phyloP scores from a whole-genome alignment of 2,797 vertebrate species.

The Cossypha dichroa region DNA sequence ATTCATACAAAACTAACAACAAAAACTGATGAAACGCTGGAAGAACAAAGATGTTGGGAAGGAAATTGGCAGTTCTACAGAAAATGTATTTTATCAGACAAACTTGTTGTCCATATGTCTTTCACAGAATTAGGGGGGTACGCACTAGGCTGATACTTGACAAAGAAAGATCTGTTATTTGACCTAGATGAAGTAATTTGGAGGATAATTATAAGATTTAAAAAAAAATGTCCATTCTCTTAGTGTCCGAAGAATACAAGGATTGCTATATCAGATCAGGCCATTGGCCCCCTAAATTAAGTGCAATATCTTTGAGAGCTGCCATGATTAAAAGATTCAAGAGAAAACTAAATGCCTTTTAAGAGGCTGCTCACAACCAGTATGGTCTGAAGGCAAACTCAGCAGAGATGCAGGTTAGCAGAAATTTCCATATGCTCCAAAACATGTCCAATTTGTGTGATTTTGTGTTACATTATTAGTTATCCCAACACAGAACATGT shows the following conservation, averaged over 20 bases:
- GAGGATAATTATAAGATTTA: background rate
- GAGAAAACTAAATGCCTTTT: background rate
- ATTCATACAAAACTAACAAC: background rate
- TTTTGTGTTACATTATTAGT: background rate
- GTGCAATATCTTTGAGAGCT: background rate
- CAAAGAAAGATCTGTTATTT: background rate
- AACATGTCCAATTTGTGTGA: background rate
- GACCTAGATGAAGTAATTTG: background rate
- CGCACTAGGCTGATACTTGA: background rate
- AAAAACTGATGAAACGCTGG: background rate
- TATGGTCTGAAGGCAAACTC: background rate
- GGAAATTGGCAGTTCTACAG: background rate
- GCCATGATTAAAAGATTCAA: background rate
- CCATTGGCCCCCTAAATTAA: background rate
- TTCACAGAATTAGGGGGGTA: background rate
- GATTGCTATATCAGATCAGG: background rate
- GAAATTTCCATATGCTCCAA: background rate
- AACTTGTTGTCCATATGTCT: background rate
- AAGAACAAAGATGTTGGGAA: background rate
- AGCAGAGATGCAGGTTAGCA: background rate
- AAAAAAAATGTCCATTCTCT: background rate
- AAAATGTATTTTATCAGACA: background rate
- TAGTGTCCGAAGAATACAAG: background rate
- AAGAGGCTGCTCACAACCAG: background rate
- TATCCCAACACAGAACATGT: background rate